These are phyloP conservation scores for Lissocephala sabroskyi DNA, from an alignment of 2,888 invertebrate genomes.

Conservation along the genomic window DNA sequence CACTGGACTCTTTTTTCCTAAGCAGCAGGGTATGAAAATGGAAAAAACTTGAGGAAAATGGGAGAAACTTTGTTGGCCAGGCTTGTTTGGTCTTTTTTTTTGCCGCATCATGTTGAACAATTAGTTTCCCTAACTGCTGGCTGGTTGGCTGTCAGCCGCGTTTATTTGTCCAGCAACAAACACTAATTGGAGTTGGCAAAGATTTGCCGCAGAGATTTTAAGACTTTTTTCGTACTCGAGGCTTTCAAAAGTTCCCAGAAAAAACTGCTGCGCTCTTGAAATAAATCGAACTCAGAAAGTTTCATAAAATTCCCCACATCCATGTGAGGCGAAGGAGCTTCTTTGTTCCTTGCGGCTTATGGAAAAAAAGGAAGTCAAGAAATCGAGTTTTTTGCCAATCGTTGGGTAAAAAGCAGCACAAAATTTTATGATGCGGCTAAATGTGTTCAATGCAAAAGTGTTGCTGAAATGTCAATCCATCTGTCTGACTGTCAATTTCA, in stretches of 20 bases:
- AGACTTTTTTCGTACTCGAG: no score
- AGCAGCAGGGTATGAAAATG: no score
- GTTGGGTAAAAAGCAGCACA: slow-evolving; percentile 20
- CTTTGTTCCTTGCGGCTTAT: slow-evolving; percentile 28
- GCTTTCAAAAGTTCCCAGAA: no score
- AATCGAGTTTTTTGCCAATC: not conserved
- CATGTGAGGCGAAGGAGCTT: slow-evolving; percentile 19
- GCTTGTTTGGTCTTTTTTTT: slow-evolving; percentile 26
- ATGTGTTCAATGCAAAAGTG: slow-evolving; percentile 60
- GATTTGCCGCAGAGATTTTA: slow-evolving; percentile 64
- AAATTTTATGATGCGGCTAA: slow-evolving; percentile 66
- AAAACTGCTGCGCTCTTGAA: no score
- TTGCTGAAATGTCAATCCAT: slow-evolving; percentile 67
- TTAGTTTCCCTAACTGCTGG: slow-evolving; percentile 39
- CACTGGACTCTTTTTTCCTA: no score
- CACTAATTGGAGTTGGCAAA: slow-evolving; percentile 60
- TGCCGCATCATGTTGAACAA: slow-evolving; percentile 58
- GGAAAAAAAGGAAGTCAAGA: slow-evolving; percentile 26
- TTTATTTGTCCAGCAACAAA: slow-evolving; percentile 55
- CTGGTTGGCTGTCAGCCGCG: not conserved
- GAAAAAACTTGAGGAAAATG: no score
- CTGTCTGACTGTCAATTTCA: slow-evolving; percentile 60
- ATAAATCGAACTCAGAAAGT: no score
- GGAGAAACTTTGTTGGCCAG: no score
- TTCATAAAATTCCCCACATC: no score